Evolutionary conservation across 2,888 invertebrate species (phyloP), one percentile per base, ranked within the genome.

Genomic region (Stenotaenia linearis): DNA sequence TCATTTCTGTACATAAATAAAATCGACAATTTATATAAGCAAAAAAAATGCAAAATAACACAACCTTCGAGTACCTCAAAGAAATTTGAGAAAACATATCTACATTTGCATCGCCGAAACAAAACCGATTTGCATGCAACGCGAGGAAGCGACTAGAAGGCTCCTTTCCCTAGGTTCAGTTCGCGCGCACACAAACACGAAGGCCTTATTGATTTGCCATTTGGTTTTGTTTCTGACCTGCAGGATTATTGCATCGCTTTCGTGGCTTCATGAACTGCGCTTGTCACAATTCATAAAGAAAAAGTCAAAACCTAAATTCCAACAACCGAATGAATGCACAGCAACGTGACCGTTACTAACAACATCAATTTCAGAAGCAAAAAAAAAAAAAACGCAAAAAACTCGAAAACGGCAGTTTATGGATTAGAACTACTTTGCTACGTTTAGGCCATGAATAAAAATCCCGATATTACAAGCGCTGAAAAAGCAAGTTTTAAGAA

Each of bases 21-120:
- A 56, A 12, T 23, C 21, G 21, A 21, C 5, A 56, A 18, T 23
- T 56, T 21, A 18, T 56, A 18, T 56, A 1, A 21, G 18, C 10
- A n/a, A 61, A 69, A 69, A 69, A 69, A 69, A 69, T 69, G 69
- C 69, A 69, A 69, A 69, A 28, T 69, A 69, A 69, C 25, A 69
- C 25, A 69, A 69, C 69, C 69, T 69, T 25, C 23, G 69, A 69
- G 28, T 10, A 69, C 25, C 69, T 69, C 23, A 69, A 69, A 69
- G 69, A n/a, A 69, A 69, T 69, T 69, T 69, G 69, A 69, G 69
- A 69, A 69, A 69, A 69, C 69, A 69, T 69, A 69, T 69, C 69
- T 69, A 28, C 69, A 69, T 69, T 69, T 69, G 69, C 25, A 28
- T 69, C 69, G 69, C 69, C 25, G 25, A 10, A 10, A 69, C 69